These are phyloP conservation scores for Cinara cedri DNA, from an alignment of 2,888 invertebrate species.

Conservation along the genomic window DNA sequence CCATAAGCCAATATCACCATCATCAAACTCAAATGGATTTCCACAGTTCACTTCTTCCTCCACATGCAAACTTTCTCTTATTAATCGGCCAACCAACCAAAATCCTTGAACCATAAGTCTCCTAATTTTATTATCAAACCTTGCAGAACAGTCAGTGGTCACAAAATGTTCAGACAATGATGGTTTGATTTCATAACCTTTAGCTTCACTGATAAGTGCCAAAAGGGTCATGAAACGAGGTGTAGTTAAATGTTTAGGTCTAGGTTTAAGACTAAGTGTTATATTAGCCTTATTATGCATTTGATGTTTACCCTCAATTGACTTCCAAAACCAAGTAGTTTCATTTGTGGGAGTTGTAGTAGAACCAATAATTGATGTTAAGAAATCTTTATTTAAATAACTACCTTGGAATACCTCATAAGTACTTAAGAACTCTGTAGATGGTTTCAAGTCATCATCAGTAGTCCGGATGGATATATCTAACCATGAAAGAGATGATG, in stretches of 20 bases:
- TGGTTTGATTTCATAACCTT: conserved; percentile 41
- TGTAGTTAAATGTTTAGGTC: conserved; percentile 44
- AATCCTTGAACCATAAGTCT: conserved; percentile 56
- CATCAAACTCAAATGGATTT: conserved; percentile 57
- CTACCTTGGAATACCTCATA: conserved; percentile 64
- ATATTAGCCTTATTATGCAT: conserved; percentile 34
- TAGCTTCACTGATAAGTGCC: conserved; percentile 49
- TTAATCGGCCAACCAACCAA: conserved; percentile 57
- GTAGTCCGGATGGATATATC: conserved; percentile 47
- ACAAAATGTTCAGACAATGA: conserved; percentile 42
- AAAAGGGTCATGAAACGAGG: conserved; percentile 51
- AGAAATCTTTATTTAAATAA: conserved; percentile 68
- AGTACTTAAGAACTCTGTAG: conserved; percentile 26
- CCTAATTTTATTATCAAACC: conserved; percentile 44
- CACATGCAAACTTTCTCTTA: conserved; percentile 54
- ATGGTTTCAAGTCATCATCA: conserved; percentile 44
- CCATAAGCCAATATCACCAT: conserved; percentile 58
- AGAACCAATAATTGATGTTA: conserved; percentile 63
- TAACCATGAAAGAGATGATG: conserved; percentile 45
- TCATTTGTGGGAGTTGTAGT: conserved; percentile 22
- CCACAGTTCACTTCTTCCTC: conserved; percentile 56
- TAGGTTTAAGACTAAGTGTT: conserved; percentile 47
- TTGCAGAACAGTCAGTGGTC: conserved; percentile 13
- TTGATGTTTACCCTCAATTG: conserved; percentile 49
- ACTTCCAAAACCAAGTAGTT: conserved; percentile 51